Percentiles rank a stretch among this genome's conserved stretches.
Evolutionary conservation across 1,140 invertebrate genomes (phyloP).

Genomic region (Drosophila ficusphila): DNA sequence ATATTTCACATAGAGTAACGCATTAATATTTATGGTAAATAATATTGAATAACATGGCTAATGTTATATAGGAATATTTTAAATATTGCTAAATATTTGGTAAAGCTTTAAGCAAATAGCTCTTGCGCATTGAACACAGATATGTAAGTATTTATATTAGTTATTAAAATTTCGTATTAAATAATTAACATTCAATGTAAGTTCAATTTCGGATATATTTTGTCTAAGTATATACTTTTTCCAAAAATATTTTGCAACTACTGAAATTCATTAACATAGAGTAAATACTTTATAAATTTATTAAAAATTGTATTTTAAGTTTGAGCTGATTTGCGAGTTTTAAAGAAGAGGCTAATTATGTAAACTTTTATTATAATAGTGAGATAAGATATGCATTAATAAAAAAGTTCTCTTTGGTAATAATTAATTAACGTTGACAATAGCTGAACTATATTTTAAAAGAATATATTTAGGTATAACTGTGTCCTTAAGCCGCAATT

Average conservation of each 20-base stretch:
- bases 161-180: background rate
- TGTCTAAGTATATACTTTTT: background rate
- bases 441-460: conserved; percentile 1
- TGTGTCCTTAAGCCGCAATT: conserved; percentile 15
- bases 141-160: background rate
- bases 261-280: no score
- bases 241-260: background rate
- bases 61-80: conserved; percentile 22
- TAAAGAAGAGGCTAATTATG: no score
- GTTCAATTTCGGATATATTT: no score
- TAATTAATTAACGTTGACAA: background rate
- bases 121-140: background rate
- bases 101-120: conserved; percentile 30
- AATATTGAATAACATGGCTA: conserved; percentile 22
- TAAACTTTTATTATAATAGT: no score
- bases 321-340: no score
- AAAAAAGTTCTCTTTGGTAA: conserved; percentile 1
- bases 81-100: conserved; percentile 20
- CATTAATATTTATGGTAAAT: conserved; percentile 35
- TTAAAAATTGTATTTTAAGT: no score
- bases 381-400: background rate
- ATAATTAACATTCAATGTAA: no score
- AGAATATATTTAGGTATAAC: conserved; percentile 1
- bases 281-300: background rate
- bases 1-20: conserved; percentile 36